Evolutionary conservation across 2,797 vertebrate genomes (phyloP), one percentile per base, ranked within the genome.

Genomic region (Macroramphosus scolopax): DNA sequence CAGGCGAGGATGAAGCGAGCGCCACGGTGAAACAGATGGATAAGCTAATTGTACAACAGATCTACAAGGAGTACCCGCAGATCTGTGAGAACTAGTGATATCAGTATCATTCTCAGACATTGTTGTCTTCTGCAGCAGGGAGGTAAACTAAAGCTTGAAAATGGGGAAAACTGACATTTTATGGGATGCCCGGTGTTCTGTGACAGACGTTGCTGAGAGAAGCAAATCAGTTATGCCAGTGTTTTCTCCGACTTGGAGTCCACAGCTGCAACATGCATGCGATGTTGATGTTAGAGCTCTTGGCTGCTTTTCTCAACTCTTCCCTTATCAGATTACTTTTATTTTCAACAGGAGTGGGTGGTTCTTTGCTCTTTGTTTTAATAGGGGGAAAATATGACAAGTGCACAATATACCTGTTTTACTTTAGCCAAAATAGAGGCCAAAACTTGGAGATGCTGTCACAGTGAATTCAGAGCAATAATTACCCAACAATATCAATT

Each of bases 1-100:
- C 70, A 18, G 68, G 68, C 8, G 84, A 78, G 30, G 81, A 87
- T 0, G 75, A 82, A 16, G 92, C 91, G 11, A 87, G 83, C 13
- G 84, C 84, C 1, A 92, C 92, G 15, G 92, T 92, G 15, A 94
- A 92, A 83, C 93, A 96, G 82, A 97, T 98, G 94, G 97, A 99
- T 89, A 95, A 93, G 77, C 91, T 97, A 67, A 96, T 99, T 43
- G 92, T 96, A 42, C 83, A 90, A 75, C 92, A 97, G 87, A 95
- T 99, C 66, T 93, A 90, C 85, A 93, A 89, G 60, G 97, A 97
- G 67, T 99, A 98, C 69, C 95, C 94, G 1, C 91, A 91, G 77
- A 90, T 98, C 64, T 35, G 60, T 15, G 34, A 74, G 40, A 75
- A 87, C 37, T 18, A 13, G 16, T 9, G 37, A 40, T 43, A 37